Base-by-base conservation (phyloP, 2,113 vertebrate genomes). In the Paralichthys olivaceus region DNA sequence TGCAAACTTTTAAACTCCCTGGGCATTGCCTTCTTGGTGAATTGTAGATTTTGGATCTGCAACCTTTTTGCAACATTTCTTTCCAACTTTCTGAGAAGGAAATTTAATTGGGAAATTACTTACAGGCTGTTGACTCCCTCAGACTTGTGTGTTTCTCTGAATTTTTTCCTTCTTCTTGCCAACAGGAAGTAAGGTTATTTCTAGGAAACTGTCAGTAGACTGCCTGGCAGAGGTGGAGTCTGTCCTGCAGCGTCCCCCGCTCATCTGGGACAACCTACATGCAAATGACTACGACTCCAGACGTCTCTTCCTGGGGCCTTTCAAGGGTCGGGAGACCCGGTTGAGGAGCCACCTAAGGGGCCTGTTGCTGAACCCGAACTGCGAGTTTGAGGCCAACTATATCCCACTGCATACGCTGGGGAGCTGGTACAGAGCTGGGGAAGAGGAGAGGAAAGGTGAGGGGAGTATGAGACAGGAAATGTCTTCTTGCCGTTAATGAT, bases 241-340 rank as follows among this genome's bases (percentile, higher is more conserved):
- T 1, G 93, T 96, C 65, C 93, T 97, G 32, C 94, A 64, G 67
- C 94, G 95, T 5, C 78, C 81, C 0, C 96, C 93, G 0, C 5
- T 96, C 80, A 94, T 96, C 77, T 97, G 96, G 96, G 96, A 96
- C 94, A 97, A 97, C 84, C 93, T 97, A 53, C 96, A 96, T 0
- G 96, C 96, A 32, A 97, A 96, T 0, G 96, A 97, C 93, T 97
- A 97, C 0, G 96, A 96, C 92, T 96, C 95, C 71, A 92, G 95
- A 1, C 94, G 95, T 0, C 93, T 97, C 76, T 97, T 96, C 90
- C 90, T 97, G 88, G 96, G 96, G 32, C 96, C 96, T 26, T 97
- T 96, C 79, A 96, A 93, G 29, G 96, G 95, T 5, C 92, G 96
- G 4, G 94, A 95, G 29, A 89, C 94, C 0, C 89, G 90, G 72